A percentile compares a stretch with the other conserved stretches of the same genome.
Evolutionary conservation across 2,888 invertebrate species (phyloP).

Genomic region (Amphimallon solstitiale): DNA sequence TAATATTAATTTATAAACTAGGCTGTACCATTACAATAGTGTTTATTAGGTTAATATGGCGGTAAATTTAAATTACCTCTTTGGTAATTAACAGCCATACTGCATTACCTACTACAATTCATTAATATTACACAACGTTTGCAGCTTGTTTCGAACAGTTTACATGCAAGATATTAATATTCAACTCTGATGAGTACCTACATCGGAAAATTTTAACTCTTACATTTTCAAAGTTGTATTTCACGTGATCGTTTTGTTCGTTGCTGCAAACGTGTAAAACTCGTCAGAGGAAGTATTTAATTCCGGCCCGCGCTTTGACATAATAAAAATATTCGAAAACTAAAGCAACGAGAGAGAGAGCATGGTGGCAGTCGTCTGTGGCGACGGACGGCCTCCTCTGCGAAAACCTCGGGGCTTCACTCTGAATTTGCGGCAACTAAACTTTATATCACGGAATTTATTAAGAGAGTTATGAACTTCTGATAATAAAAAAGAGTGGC

Average conservation of each 20-base stretch:
- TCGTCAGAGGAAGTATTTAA: conserved; percentile 21
- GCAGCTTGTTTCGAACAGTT: no score
- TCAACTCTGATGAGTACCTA: no score
- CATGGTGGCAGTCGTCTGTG: conserved; percentile 8
- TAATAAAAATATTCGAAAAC: conserved; percentile 34
- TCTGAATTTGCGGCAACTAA: conserved; percentile 18
- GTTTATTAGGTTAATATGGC: no score
- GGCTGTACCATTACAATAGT: no score
- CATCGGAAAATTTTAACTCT: conserved; percentile 13
- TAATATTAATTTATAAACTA: no score
- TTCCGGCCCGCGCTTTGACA: conserved; percentile 21
- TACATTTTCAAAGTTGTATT: conserved; percentile 2
- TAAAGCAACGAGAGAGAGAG: conserved; percentile 22
- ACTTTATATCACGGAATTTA: conserved; percentile 40
- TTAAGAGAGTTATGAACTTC: conserved; percentile 40
- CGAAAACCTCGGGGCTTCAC: conserved; percentile 1
- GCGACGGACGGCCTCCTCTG: neutral
- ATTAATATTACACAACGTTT: no score
- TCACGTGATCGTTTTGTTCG: conserved; percentile 12
- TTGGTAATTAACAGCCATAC: no score
- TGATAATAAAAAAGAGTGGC: conserved; percentile 37
- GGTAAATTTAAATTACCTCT: no score
- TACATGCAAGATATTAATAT: no score
- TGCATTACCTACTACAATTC: no score
- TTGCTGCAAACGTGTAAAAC: conserved; percentile 12